These are phyloP conservation scores for Pectinophora gossypiella DNA, from an alignment of 1,140 invertebrate genomes.

Conservation along the genomic window DNA sequence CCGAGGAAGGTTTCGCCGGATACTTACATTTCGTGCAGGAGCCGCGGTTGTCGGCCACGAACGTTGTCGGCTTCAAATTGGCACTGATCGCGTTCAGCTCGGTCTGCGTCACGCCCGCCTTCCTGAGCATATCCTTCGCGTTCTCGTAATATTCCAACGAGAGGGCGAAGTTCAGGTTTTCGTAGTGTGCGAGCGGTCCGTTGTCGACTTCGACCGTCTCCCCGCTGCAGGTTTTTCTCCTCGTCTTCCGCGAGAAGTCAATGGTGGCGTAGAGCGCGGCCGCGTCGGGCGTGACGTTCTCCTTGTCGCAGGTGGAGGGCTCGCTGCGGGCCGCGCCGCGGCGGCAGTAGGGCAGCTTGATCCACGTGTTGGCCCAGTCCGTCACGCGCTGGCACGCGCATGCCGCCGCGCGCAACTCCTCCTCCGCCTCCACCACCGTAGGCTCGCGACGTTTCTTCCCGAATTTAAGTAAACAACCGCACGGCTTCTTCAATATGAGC, in stretches of 20 bases:
- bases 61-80: slow-evolving; percentile 52
- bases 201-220: slow-evolving; percentile 36
- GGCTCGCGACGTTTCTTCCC: slow-evolving; percentile 65
- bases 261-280: slow-evolving; percentile 82
- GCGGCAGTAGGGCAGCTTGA: slow-evolving; percentile 79
- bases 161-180: slow-evolving; percentile 82
- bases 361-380: slow-evolving; percentile 79
- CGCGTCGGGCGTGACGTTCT: slow-evolving; percentile 57
- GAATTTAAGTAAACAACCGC: slow-evolving; percentile 76
- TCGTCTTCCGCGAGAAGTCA: slow-evolving; percentile 80
- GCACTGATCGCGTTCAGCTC: slow-evolving; percentile 56
- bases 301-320: slow-evolving; percentile 74
- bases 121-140: slow-evolving; percentile 76
- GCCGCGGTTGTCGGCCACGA: slow-evolving; percentile 30
- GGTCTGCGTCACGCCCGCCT: slow-evolving; percentile 61
- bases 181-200: slow-evolving; percentile 75
- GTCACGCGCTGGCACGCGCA: slow-evolving; percentile 80
- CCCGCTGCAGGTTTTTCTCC: slow-evolving; percentile 38
- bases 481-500: slow-evolving; percentile 77
- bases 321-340: slow-evolving; percentile 44
- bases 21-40: slow-evolving; percentile 81
- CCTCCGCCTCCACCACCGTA: slow-evolving; percentile 55
- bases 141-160: slow-evolving; percentile 83
- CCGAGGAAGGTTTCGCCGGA: slow-evolving; percentile 41
- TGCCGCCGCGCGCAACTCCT: slow-evolving; percentile 50